Conservation (phyloP, 2,888 invertebrate genomes). For the Drosophila sordidula region DNA sequence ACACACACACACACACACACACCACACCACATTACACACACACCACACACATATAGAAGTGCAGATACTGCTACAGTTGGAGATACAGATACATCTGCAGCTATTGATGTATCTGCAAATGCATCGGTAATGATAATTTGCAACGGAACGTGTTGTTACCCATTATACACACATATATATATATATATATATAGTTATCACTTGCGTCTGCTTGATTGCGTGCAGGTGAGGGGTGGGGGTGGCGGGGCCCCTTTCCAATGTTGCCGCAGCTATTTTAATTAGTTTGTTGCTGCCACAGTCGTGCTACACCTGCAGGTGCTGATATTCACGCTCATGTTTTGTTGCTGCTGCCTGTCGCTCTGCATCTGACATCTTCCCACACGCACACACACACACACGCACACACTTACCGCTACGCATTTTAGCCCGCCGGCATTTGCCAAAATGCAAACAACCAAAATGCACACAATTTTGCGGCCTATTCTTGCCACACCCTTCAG, state of each 20-base stretch:
- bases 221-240: background rate
- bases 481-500: conserved; percentile 11
- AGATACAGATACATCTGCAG: conserved; percentile 1
- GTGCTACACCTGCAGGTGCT: conserved; percentile 65
- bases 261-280: conserved; percentile 52
- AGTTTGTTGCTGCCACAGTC: conserved; percentile 38
- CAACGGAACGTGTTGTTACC: conserved; percentile 42
- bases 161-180: conserved; percentile 23
- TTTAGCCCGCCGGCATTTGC: conserved; percentile 41
- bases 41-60: conserved; percentile 3
- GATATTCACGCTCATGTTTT: conserved; percentile 49
- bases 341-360: conserved; percentile 9
- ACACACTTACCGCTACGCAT: conserved; percentile 4
- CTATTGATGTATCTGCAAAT: conserved; percentile 24
- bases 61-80: conserved; percentile 14
- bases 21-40: conserved; percentile 1
- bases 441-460: conserved; percentile 53
- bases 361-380: conserved; percentile 40
- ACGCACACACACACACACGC: conserved; percentile 6
- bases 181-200: conserved; percentile 1
- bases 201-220: conserved; percentile 1
- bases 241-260: background rate
- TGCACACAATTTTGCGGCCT: conserved; percentile 57
- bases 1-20: conserved; percentile 8
- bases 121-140: conserved; percentile 37